Evolutionary conservation across 2,888 invertebrate species (phyloP).

Genomic region (Byasa hedistus): DNA sequence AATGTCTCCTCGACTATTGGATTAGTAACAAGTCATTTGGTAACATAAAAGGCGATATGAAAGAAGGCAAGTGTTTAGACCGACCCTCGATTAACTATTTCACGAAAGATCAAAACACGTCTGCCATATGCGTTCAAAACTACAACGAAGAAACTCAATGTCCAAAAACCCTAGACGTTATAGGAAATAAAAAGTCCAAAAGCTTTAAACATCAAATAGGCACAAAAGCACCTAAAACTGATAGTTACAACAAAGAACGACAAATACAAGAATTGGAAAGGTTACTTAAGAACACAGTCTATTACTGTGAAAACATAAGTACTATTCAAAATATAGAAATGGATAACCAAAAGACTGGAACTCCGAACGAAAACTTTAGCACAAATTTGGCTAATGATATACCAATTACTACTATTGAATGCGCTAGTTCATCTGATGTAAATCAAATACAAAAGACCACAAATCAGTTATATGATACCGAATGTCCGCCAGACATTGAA

Average conservation of each 20-base stretch:
- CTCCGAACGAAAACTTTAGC: conserved; percentile 54
- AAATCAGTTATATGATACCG: conserved; percentile 59
- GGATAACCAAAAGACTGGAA: conserved; percentile 62
- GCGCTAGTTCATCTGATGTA: conserved; percentile 52
- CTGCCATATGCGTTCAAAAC: conserved; percentile 43
- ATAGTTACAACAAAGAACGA: conserved; percentile 57
- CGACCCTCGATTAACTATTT: conserved; percentile 53
- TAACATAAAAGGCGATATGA: conserved; percentile 33
- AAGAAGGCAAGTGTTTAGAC: conserved; percentile 47
- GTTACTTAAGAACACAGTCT: conserved; percentile 63
- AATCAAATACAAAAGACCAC: conserved; percentile 59
- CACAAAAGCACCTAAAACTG: conserved; percentile 34
- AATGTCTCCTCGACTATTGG: conserved; percentile 63
- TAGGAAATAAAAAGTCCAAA: conserved; percentile 33
- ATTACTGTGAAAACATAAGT: conserved; percentile 51
- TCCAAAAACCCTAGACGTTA: conserved; percentile 41
- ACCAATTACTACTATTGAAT: conserved; percentile 36
- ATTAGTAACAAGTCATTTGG: conserved; percentile 49
- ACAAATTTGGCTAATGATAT: conserved; percentile 39
- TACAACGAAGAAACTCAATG: conserved; percentile 55
- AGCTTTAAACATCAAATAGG: conserved; percentile 30
- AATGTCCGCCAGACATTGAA: conserved; percentile 52
- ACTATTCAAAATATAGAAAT: conserved; percentile 47
- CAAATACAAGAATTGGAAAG: conserved; percentile 62
- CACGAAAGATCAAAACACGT: conserved; percentile 54